Conservation (phyloP, 2,113 vertebrate genomes). For the Cyanoliseus patagonus region DNA sequence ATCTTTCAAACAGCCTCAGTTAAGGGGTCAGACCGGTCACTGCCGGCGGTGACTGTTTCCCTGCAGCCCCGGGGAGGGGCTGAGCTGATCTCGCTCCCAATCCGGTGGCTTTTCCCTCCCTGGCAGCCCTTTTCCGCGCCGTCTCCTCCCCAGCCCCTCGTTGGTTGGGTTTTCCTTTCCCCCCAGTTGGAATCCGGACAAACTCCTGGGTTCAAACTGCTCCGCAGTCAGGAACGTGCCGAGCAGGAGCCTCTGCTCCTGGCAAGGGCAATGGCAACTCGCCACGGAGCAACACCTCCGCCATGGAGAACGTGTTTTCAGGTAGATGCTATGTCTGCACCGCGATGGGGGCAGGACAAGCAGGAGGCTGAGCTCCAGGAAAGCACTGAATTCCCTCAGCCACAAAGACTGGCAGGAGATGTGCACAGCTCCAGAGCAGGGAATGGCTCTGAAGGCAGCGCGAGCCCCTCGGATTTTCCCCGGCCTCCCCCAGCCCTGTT, state of each 20-base stretch:
- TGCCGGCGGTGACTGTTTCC: neutral
- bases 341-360: neutral
- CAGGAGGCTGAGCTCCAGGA: neutral
- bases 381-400: neutral
- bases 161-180: neutral
- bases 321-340: neutral
- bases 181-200: slow-evolving; percentile 45
- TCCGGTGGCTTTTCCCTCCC: neutral
- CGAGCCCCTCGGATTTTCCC: neutral
- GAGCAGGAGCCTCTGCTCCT: neutral
- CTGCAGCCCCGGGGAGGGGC: neutral
- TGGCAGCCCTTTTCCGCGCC: neutral
- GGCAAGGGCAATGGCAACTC: neutral
- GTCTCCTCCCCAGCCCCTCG: neutral
- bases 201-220: slow-evolving; percentile 5
- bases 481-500: neutral
- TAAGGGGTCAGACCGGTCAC: neutral
- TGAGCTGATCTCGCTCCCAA: neutral
- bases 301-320: neutral
- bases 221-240: neutral
- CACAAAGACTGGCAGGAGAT: neutral
- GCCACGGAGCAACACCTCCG: neutral
- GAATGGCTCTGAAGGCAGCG: neutral
- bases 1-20: slow-evolving; percentile 9
- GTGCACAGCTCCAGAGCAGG: neutral